These are phyloP conservation scores for Thrips palmi DNA, from an alignment of 1,140 invertebrate genomes.

Conservation along the genomic window DNA sequence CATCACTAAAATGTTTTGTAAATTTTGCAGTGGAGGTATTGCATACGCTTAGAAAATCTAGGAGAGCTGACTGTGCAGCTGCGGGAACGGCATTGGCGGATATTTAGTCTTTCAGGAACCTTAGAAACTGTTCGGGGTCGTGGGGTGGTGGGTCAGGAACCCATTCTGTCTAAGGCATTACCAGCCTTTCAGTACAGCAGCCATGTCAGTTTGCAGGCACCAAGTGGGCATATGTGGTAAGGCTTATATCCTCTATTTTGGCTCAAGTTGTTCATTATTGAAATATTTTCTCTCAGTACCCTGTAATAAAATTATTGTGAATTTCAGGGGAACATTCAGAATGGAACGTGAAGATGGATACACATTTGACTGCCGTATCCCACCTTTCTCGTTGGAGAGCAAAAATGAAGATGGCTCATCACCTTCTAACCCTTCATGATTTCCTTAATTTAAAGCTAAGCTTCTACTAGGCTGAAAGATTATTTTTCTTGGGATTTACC, in stretches of 20 bases:
- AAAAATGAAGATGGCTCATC: conserved; percentile 73
- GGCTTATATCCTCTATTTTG: conserved; percentile 8
- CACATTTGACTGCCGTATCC: conserved; percentile 89
- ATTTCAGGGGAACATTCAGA: conserved; percentile 77
- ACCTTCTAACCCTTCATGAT: background rate
- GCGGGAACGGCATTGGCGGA: conserved; percentile 88
- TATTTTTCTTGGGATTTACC: too few relatives aligned
- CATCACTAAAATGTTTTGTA: conserved; percentile 12
- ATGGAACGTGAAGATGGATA: conserved; percentile 93
- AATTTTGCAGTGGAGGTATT: conserved; percentile 82
- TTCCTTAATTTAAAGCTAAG: too few relatives aligned
- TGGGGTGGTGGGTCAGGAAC: conserved; percentile 91
- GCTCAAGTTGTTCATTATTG: background rate
- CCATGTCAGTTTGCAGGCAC: conserved; percentile 89
- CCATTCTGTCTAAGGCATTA: conserved; percentile 62
- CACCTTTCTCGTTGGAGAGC: conserved; percentile 87
- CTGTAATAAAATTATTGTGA: conserved; percentile 12
- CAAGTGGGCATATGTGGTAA: conserved; percentile 97
- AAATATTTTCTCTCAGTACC: conserved; percentile 4
- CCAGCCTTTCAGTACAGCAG: conserved; percentile 96
- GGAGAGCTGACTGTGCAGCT: conserved; percentile 77
- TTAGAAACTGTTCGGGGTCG: conserved; percentile 85
- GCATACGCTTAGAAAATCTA: conserved; percentile 87
- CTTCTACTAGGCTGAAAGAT: too few relatives aligned
- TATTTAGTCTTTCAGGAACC: conserved; percentile 86